Conservation (phyloP, 2,797 vertebrate genomes). For the Acipenser ruthenus region DNA sequence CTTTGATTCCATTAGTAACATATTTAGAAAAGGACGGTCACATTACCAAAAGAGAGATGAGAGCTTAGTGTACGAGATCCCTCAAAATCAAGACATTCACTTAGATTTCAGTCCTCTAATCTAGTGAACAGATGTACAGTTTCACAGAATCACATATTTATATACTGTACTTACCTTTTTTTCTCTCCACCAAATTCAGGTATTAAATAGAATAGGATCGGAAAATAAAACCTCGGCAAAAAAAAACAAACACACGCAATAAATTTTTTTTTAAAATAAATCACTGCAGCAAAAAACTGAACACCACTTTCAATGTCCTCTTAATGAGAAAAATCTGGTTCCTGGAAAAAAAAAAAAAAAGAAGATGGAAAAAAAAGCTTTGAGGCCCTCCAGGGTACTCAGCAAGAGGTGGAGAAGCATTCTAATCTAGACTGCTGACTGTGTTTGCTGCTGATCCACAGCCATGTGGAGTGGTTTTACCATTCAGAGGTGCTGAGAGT, state of each 20-base stretch:
- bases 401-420: constrained; percentile 30
- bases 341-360: constrained; percentile 21
- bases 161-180: constrained; percentile 45
- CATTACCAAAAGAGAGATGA: background rate
- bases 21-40: constrained; percentile 9
- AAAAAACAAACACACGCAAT: constrained; percentile 18
- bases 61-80: too few relatives aligned
- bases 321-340: constrained; percentile 63
- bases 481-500: constrained; percentile 8
- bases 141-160: too few relatives aligned
- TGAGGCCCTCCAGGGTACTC: constrained; percentile 25
- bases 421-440: constrained; percentile 22
- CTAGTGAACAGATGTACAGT: too few relatives aligned
- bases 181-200: constrained; percentile 25
- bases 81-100: too few relatives aligned
- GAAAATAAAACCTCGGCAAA: constrained; percentile 9
- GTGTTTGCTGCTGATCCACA: constrained; percentile 2
- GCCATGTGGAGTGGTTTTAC: constrained; percentile 14
- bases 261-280: constrained; percentile 18
- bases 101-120: too few relatives aligned
- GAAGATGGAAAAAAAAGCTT: constrained; percentile 27
- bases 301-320: constrained; percentile 38
- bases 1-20: constrained; percentile 9
- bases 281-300: constrained; percentile 30
- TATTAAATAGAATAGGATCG: constrained; percentile 24